Conservation (phyloP, 2,888 invertebrate species). For the Sussaba pulchella region DNA sequence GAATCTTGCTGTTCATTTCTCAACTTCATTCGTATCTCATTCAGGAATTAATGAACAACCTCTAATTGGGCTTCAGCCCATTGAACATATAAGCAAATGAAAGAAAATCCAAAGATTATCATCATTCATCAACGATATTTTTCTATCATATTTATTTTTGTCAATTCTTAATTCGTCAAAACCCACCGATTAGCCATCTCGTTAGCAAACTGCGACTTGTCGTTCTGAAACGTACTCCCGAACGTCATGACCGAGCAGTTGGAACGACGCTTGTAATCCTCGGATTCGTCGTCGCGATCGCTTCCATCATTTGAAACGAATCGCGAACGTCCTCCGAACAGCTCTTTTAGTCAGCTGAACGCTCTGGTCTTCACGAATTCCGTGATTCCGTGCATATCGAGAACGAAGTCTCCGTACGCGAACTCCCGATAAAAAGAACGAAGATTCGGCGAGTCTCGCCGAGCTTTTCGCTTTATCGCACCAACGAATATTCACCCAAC, state of each 20-base stretch:
- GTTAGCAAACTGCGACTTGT: constrained; percentile 78
- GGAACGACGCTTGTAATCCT: constrained; percentile 56
- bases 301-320: constrained; percentile 60
- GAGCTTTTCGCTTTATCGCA: too few relatives aligned
- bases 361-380: constrained; percentile 76
- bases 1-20: too few relatives aligned
- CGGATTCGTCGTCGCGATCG: constrained; percentile 65
- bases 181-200: constrained; percentile 77
- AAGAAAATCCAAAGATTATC: too few relatives aligned
- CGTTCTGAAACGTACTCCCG: constrained; percentile 79
- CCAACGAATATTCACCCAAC: too few relatives aligned
- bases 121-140: neutral
- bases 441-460: neutral
- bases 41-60: too few relatives aligned
- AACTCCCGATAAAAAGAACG: too few relatives aligned
- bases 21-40: too few relatives aligned
- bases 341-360: constrained; percentile 80
- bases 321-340: constrained; percentile 72
- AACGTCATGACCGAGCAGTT: constrained; percentile 81
- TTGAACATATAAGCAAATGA: too few relatives aligned
- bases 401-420: constrained; percentile 24
- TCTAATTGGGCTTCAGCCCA: too few relatives aligned
- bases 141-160: neutral
- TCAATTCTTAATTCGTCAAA: neutral
- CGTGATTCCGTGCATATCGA: constrained; percentile 74